Evolutionary conservation across 2,797 vertebrate species (phyloP).

Genomic region (Pyrocephalus nanus): DNA sequence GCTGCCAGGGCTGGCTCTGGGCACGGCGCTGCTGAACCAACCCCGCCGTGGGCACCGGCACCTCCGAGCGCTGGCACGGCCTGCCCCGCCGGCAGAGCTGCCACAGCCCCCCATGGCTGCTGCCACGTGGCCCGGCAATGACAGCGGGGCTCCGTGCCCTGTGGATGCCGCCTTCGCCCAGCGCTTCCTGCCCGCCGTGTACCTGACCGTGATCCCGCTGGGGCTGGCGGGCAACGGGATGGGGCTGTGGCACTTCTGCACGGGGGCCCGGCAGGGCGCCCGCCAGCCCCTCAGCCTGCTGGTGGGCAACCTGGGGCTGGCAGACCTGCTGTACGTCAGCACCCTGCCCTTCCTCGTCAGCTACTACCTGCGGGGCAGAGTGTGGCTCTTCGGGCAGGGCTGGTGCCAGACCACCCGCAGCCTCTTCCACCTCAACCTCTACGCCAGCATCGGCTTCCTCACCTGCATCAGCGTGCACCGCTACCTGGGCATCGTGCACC

Average conservation of each 20-base stretch:
- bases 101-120: background rate
- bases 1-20: background rate
- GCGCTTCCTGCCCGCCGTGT: conserved; percentile 74
- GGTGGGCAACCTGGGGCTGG: conserved; percentile 80
- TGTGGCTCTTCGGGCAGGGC: conserved; percentile 77
- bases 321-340: conserved; percentile 81
- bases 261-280: conserved; percentile 25
- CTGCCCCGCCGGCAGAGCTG: fast-evolving
- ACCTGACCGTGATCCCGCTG: conserved; percentile 73
- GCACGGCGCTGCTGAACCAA: background rate
- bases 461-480: conserved; percentile 85
- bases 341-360: conserved; percentile 82
- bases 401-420: conserved; percentile 81
- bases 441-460: conserved; percentile 86
- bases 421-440: conserved; percentile 85
- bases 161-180: conserved; percentile 73
- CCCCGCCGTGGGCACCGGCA: background rate
- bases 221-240: conserved; percentile 76
- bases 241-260: conserved; percentile 77
- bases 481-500: conserved; percentile 84
- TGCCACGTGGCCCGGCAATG: background rate
- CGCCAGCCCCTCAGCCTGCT: conserved; percentile 73
- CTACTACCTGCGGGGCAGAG: conserved; percentile 72
- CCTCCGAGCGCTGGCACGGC: fast-evolving
- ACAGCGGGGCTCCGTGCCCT: background rate